These are phyloP conservation scores for Calycopis cecrops DNA, from an alignment of 1,140 invertebrate genomes.

Conservation along the genomic window DNA sequence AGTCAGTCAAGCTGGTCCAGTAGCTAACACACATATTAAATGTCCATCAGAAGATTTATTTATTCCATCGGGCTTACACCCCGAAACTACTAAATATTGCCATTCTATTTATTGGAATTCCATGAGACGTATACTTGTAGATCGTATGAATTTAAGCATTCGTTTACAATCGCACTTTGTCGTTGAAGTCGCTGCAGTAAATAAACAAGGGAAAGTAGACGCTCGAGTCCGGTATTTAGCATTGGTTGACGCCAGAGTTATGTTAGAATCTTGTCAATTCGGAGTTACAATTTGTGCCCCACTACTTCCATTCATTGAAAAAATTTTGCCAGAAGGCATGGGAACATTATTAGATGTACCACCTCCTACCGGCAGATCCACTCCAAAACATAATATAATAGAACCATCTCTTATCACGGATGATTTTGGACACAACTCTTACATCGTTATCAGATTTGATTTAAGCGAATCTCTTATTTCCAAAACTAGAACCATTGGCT, in stretches of 20 bases:
- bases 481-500: constrained; percentile 42
- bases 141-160: constrained; percentile 32
- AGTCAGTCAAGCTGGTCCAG: constrained; percentile 39
- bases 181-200: constrained; percentile 57
- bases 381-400: constrained; percentile 40
- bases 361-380: constrained; percentile 47
- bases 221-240: constrained; percentile 55
- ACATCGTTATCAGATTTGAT: constrained; percentile 54
- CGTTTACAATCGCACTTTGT: constrained; percentile 41
- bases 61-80: constrained; percentile 37
- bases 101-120: constrained; percentile 57
- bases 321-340: constrained; percentile 34
- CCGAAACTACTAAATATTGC: constrained; percentile 30
- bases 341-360: constrained; percentile 50
- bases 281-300: constrained; percentile 47
- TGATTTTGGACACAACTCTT: constrained; percentile 44
- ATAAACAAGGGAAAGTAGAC: constrained; percentile 52
- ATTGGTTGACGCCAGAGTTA: constrained; percentile 44
- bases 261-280: constrained; percentile 49
- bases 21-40: constrained; percentile 39
- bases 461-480: constrained; percentile 40
- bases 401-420: constrained; percentile 34
- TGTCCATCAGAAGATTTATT: constrained; percentile 46
- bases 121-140: constrained; percentile 50
- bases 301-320: constrained; percentile 45